A percentile compares a stretch with the other conserved stretches of the same genome.
Evolutionary conservation across 2,888 invertebrate species (phyloP).

Genomic region (Dicyrtoma fusca): DNA sequence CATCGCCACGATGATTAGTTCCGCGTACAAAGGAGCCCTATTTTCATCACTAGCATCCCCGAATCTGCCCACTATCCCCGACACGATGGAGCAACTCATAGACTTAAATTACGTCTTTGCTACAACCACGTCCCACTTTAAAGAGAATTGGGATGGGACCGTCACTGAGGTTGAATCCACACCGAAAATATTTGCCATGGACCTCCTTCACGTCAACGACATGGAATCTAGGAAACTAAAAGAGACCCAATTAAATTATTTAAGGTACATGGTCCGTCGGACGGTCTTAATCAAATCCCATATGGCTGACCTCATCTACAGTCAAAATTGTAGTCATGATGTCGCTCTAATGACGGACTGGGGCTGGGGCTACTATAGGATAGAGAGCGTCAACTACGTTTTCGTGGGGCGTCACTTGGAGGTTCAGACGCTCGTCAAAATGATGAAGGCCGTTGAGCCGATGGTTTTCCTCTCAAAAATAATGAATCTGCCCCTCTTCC

Average conservation of each 20-base stretch:
- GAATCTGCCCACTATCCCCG: conserved; percentile 17
- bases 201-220: not conserved
- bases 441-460: conserved; percentile 13
- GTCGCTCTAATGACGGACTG: not conserved
- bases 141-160: conserved; percentile 19
- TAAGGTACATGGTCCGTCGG: not conserved
- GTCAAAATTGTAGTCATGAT: not conserved
- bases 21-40: conserved; percentile 28
- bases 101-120: not conserved
- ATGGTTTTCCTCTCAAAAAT: not conserved
- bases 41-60: conserved; percentile 27
- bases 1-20: conserved; percentile 22
- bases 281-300: not conserved
- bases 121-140: conserved; percentile 1
- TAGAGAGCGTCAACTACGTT: not conserved
- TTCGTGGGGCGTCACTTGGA: conserved; percentile 16
- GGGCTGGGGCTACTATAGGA: not conserved
- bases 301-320: not conserved
- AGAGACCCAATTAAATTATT: not conserved
- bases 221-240: not conserved
- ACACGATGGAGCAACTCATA: conserved; percentile 6
- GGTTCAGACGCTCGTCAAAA: not conserved
- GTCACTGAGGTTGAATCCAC: not conserved
- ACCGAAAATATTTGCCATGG: not conserved
- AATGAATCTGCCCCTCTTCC: conserved; percentile 13